A percentile compares a stretch with the other conserved stretches of the same genome.
These are phyloP conservation scores for Chelmon rostratus DNA, from an alignment of 2,797 vertebrate species.

Conservation along the genomic window DNA sequence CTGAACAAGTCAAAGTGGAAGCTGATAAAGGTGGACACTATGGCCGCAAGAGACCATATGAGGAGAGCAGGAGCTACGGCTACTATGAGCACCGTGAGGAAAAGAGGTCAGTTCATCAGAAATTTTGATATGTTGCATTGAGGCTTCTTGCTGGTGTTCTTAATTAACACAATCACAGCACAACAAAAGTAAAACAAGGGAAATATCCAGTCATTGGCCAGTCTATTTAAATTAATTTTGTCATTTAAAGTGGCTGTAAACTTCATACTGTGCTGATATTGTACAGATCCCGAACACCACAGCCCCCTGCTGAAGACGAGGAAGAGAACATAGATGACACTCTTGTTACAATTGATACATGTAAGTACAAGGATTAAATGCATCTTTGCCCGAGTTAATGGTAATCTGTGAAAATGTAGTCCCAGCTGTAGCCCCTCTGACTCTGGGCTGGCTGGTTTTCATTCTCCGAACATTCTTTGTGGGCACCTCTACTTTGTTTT, in stretches of 20 bases:
- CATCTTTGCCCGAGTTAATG: not conserved
- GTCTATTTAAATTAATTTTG: not conserved
- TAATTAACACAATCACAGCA: not conserved
- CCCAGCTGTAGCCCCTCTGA: not conserved
- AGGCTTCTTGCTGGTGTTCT: not conserved
- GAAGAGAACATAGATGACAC: constrained; percentile 94
- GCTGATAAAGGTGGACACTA: constrained; percentile 71
- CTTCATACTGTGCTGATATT: not conserved
- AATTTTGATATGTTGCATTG: not conserved
- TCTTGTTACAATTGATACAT: constrained; percentile 93
- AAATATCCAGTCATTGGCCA: not conserved
- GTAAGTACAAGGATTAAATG: constrained; percentile 82
- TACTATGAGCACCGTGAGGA: constrained; percentile 95
- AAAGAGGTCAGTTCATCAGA: constrained; percentile 83
- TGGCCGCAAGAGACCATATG: constrained; percentile 90
- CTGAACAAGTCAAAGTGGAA: constrained; percentile 81
- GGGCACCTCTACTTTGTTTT: too few species aligned
- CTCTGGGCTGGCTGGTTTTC: not conserved
- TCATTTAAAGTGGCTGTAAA: not conserved
- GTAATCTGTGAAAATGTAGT: not conserved
- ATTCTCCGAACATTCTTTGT: not conserved
- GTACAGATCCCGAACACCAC: constrained; percentile 91
- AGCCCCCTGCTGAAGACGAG: constrained; percentile 94
- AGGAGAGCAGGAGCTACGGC: constrained; percentile 88
- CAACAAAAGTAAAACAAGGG: not conserved